Percentiles rank a stretch among this genome's conserved stretches.
Conservation (phyloP, 2,113 vertebrate genomes). For the Astur gentilis region DNA sequence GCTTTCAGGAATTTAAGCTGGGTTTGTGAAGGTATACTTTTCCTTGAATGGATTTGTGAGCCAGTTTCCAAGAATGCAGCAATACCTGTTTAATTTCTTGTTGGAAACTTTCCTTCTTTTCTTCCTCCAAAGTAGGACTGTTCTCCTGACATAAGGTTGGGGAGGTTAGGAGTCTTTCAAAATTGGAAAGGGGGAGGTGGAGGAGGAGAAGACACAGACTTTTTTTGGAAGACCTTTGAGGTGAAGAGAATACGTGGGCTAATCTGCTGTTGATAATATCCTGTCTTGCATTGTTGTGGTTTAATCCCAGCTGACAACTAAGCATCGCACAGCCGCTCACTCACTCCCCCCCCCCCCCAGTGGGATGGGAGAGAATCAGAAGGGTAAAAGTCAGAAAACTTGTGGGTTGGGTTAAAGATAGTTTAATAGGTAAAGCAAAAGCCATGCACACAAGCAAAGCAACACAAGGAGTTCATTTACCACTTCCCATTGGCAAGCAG, state of each 20-base stretch:
- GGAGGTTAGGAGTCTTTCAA: not conserved
- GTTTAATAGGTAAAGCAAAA: not conserved
- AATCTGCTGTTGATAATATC: not conserved
- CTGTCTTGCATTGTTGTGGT: not conserved
- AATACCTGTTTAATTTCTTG: not conserved
- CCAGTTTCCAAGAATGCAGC: not conserved
- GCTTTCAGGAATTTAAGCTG: not conserved
- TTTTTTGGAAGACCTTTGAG: not conserved
- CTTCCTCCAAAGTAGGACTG: not conserved
- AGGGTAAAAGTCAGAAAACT: not conserved
- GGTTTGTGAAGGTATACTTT: not conserved
- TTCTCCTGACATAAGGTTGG: not conserved
- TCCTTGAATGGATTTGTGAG: not conserved
- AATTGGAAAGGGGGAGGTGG: not conserved
- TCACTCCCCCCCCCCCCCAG: fast-evolving
- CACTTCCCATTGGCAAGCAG: not conserved
- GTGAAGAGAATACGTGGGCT: not conserved
- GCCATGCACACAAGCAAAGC: fast-evolving
- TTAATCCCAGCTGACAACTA: not conserved
- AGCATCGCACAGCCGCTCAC: not conserved
- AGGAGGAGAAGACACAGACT: not conserved
- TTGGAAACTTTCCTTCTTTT: not conserved
- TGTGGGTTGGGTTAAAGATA: not conserved
- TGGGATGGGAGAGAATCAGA: not conserved
- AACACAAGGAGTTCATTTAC: not conserved